Base-by-base conservation (phyloP, 2,113 vertebrate genomes). In the Antidorcas marsupialis region DNA sequence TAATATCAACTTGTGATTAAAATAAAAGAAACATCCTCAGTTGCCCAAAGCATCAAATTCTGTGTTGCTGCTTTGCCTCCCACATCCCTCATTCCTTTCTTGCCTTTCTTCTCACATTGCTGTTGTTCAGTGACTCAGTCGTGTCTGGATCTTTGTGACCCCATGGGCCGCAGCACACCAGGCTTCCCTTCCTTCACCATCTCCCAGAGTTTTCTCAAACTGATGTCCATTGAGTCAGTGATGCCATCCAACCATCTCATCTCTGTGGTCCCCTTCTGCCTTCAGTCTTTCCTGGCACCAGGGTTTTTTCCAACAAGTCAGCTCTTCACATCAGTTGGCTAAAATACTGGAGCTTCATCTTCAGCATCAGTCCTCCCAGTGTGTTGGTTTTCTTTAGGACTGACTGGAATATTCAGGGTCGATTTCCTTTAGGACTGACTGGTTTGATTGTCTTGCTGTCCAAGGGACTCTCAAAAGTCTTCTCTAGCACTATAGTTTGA, bases 1-100 rank as follows among this genome's bases (percentile, higher is more conserved):
- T 96, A 85, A 39, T 95, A n/a, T 71, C 87, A 82, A 74, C 13
- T 89, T 79, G 78, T 45, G 12, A 86, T 93, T 97, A 88, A 95
- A 93, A 60, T 91, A 23, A 92, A 95, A 82, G 4, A 57, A 83
- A 76, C 62, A 92, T n/a, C 89, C 52, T 90, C 81, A 92, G 43
- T 59, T 84, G 50, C 17, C 12, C 28, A 83, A 2, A 30, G 10
- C 11, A 53, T 94, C 36, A 57, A 82, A n/a, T 81, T 88, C n/a
- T 45, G 52, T 33, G 82, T 43, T 14, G 17, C 13, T 57, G 3
- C 28, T 92, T 90, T 83, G 43, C 39, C n/a, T 4, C 16, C 89
- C 62, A 33, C 33, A 84, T 92, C 33, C 52, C 81, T 79, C 9
- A 36, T 57, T 76, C 3, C 21, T 39, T 94, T 64, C 33, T 43